phyloP scores from a whole-genome alignment of 2,888 invertebrate genomes.

The Melanostoma scalare region DNA sequence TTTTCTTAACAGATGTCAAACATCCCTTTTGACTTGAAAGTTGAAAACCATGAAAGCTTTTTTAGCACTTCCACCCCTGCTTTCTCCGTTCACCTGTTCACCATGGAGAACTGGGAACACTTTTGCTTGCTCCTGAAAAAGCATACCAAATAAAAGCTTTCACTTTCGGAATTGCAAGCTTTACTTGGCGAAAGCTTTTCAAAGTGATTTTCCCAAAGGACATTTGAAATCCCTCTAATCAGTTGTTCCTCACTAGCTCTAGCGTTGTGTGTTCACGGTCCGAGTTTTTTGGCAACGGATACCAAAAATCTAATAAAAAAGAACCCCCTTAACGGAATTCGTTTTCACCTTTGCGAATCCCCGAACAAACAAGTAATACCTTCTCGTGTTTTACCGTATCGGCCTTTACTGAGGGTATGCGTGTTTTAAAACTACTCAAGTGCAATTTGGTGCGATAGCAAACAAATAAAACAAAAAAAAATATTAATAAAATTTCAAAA shows the following conservation, averaged over 20 bases:
- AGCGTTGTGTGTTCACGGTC: slow-evolving; percentile 22
- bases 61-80: neutral
- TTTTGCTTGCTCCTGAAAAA: slow-evolving; percentile 17
- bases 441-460: slow-evolving; percentile 28
- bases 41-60: neutral
- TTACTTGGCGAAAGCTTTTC: neutral
- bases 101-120: slow-evolving; percentile 63
- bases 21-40: neutral
- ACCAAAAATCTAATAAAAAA: neutral
- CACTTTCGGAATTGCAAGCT: slow-evolving; percentile 46
- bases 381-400: slow-evolving; percentile 3
- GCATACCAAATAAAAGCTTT: slow-evolving; percentile 15
- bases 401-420: slow-evolving; percentile 39
- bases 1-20: too few relatives aligned
- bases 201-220: slow-evolving; percentile 38
- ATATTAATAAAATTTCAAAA: slow-evolving; percentile 31
- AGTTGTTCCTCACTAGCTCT: slow-evolving; percentile 48
- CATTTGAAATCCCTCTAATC: slow-evolving; percentile 35
- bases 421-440: slow-evolving; percentile 31
- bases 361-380: neutral
- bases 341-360: neutral
- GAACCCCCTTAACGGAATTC: neutral
- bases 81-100: slow-evolving; percentile 2
- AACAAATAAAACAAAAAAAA: neutral
- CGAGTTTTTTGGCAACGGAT: neutral